Evolutionary conservation across 2,113 vertebrate genomes (phyloP), one percentile per base, ranked within the genome.

Genomic region (rabbit (Oryctolagus cuniculus)): DNA sequence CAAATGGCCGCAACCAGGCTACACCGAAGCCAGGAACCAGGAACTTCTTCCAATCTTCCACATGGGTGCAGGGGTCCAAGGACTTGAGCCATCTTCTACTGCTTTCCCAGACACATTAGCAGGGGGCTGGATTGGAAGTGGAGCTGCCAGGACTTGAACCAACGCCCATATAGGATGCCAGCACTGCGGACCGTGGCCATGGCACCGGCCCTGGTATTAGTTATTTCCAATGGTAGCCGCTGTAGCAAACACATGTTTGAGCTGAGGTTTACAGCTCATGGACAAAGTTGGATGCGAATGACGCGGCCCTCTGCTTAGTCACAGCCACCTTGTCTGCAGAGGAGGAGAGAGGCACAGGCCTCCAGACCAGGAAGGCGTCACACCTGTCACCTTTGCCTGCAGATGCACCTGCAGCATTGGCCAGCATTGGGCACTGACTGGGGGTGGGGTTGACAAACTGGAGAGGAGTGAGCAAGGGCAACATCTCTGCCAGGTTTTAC

Each of bases 401-500:
- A 17, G 17, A 11, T 12, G 31, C 34, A 69, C 16, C 5, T 8
- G 25, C 0, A 12, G 19, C 64, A 19, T 31, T 66, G 87, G 63
- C 12, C 49, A 34, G n/a, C 49, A 25, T 27, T 2, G 11, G 67
- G 63, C 44, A 66, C 6, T 44, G 16, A 17, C 4, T 44, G 27
- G 51, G 24, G 10, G 24, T 0, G 2, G 10, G 22, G 2, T 66
- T 10, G 7, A 13, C 49, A 63, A 25, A 73, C 10, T 9, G 10
- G 1, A 1, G 22, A 64, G 25, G 38, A 80, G 7, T 8, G 6
- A 3, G 1, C n/a, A 31, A 2, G n/a, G 6, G 8, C 6, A 0
- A 34, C 2, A 0, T 11, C 22, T 38, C 38, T 29, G 49, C 34
- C 9, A 15, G 38, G 27, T 74, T 75, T 10, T 77, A 21, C 21